Percentiles rank a stretch among this genome's conserved stretches.
Evolutionary conservation across 2,113 vertebrate species (phyloP).

Genomic region (Strigops habroptila): DNA sequence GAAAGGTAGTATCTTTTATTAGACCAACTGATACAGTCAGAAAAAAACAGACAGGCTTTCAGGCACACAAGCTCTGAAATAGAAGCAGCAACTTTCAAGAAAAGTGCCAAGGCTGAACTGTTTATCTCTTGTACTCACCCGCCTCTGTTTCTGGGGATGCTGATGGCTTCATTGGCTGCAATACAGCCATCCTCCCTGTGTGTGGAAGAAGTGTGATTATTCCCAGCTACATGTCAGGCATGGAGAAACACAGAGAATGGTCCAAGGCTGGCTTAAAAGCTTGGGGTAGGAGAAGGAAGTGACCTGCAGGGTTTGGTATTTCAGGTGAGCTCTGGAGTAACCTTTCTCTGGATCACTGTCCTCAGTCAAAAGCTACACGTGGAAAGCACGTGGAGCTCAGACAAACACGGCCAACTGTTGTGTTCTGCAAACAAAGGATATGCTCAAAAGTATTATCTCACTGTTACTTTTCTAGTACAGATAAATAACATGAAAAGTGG

Average conservation of each 20-base stretch:
- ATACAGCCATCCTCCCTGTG: not conserved
- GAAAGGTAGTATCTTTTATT: slow-evolving; percentile 12
- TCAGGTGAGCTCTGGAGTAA: not conserved
- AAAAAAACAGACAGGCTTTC: not conserved
- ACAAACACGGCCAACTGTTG: accelerated
- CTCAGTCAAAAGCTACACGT: accelerated
- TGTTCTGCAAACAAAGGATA: not conserved
- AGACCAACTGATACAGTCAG: not conserved
- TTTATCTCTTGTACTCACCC: not conserved
- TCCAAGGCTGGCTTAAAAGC: not conserved
- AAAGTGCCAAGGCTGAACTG: not conserved
- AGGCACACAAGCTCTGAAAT: not conserved
- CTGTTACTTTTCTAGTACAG: not conserved
- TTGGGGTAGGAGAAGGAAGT: accelerated
- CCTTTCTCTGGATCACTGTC: not conserved
- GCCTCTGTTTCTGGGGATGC: not conserved
- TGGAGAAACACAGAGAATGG: not conserved
- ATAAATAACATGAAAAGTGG: not conserved
- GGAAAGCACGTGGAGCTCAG: not conserved
- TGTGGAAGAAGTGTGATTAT: not conserved
- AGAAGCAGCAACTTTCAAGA: slow-evolving; percentile 17
- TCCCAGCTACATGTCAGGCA: accelerated
- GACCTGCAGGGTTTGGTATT: not conserved
- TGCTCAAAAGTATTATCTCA: accelerated
- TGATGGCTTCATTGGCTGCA: not conserved